phyloP scores from a whole-genome alignment of 2,797 vertebrate genomes.

The Xyrichtys novacula region DNA sequence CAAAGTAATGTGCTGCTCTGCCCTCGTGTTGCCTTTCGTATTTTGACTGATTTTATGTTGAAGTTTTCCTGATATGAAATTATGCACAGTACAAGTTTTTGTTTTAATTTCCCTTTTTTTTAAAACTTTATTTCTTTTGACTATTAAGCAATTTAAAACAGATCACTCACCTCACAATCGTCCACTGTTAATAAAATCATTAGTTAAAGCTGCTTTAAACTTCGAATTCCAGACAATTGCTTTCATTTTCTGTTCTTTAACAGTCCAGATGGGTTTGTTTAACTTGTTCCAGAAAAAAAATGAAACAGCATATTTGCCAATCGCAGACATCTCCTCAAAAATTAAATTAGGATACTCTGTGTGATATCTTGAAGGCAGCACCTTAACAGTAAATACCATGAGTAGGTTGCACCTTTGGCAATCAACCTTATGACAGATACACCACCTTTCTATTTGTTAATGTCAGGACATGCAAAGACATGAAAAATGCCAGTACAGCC shows the following conservation, averaged over 20 bases:
- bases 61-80: too few species aligned
- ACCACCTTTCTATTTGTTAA: neutral
- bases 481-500: conserved; percentile 22
- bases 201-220: neutral
- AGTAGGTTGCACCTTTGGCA: conserved; percentile 24
- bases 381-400: too few species aligned
- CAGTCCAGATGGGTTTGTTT: neutral
- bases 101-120: too few species aligned
- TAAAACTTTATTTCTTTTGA: too few species aligned
- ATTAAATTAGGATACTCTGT: neutral
- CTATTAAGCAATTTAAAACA: too few species aligned
- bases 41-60: too few species aligned
- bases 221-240: neutral
- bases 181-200: neutral
- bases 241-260: neutral
- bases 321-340: neutral
- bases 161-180: neutral
- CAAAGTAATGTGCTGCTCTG: too few species aligned
- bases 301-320: neutral
- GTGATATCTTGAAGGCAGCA: neutral
- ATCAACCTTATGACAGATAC: neutral
- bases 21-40: too few species aligned
- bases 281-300: neutral
- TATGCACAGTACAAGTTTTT: too few species aligned
- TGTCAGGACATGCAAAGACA: conserved; percentile 47